Base-by-base conservation (phyloP, 2,113 vertebrate genomes). In the Corythornis vintsioides region DNA sequence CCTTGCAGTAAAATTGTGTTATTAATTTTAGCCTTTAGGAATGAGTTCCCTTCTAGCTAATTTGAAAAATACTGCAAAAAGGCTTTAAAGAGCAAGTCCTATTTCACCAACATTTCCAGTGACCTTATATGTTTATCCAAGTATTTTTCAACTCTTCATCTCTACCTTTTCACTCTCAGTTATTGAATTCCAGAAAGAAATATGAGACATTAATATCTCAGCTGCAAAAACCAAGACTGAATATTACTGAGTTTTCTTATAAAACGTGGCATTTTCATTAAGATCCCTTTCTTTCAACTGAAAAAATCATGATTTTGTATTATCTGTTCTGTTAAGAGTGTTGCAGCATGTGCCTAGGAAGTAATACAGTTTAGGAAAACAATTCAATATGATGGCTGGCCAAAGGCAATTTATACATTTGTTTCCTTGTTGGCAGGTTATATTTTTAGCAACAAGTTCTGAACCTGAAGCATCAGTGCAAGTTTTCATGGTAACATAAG, bases 241-340 rank as follows among this genome's bases (percentile, higher is more conserved):
- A 65, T 96, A 93, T 93, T 96, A 94, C 82, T 91, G 90, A 90
- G 70, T 43, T 95, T 95, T 96, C 94, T 95, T 97, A 97, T 98
- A 95, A 97, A 95, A 97, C 8, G 82, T 97, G 97, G 83, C 95
- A 97, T 96, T 98, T 97, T 97, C 95, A 97, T 98, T 97, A 97
- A 90, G 97, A 96, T 83, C 75, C 47, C n/a, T 90, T 96, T 94
- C 81, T 94, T 95, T 0, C 0, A 67, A 53, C 42, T 92, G 90
- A 97, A 96, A 96, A 97, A 96, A 74, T 70, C 56, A 9, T 42
- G 80, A 94, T 93, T 70, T 77, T 92, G 5, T 86, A 94, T 93
- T 95, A 94, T 89, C 90, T 96, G 29, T 86, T 95, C 89, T 90
- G 74, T 83, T 64, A 53, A 95, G 57, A 10, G 5, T 55, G 50